Base-by-base conservation (phyloP, 2,888 invertebrate genomes). In the Parelbella ahira region DNA sequence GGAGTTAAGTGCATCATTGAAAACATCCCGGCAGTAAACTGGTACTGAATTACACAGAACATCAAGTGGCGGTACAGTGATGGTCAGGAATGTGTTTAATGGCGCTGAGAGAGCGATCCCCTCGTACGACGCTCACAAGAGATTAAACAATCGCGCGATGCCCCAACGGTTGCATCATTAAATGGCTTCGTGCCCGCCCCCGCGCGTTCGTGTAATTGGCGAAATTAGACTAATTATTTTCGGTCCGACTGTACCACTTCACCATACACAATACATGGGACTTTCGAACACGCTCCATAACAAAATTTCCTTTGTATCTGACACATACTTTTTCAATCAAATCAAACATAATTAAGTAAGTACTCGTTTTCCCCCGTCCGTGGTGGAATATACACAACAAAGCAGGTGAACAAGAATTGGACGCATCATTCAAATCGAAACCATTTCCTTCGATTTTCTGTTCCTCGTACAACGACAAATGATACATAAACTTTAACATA, bases 141-240 rank as follows among this genome's bases (percentile, higher is more conserved):
- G 60, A 69, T 72, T 63, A 66, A 72, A 72, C 67, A 72, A 74
- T 70, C 56, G 56, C 53, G 57, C n/a, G n/a, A 63, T 63, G 60
- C 60, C 36, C 38, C 38, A 38, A 28, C 53, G 48, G 56, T 76
- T 73, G 51, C 53, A 60, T 54, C 60, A 61, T 52, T 55, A 53
- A 49, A 53, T 50, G 50, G 50, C 48, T 54, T 47, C 45, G 49
- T 54, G 48, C 60, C 56, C 71, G 69, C 68, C 73, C 78, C 68
- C 71, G 48, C 54, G 59, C 57, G 63, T 60, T 58, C 60, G 63
- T 42, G 28, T 77, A 75, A 78, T 81, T 82, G 77, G 60, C 68
- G 56, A 77, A 74, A 80, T 83, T 74, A 75, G 54, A 63, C 53
- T 69, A 64, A 75, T 80, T 74, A 75, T 71, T 74, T 71, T 72